phyloP scores from a whole-genome alignment of 2,888 invertebrate genomes.

The Thymelicus sylvestris region DNA sequence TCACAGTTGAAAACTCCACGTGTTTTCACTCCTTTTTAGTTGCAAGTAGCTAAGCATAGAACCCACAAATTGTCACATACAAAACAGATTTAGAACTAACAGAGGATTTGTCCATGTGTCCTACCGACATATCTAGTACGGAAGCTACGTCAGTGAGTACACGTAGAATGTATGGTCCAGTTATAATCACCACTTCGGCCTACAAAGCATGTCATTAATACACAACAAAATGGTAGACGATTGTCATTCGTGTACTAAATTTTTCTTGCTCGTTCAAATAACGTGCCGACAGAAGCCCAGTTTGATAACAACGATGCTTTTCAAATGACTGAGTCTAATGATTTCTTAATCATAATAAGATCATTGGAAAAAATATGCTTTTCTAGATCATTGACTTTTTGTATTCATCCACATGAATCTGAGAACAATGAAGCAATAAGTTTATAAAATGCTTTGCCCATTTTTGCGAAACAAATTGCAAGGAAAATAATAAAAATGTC shows the following conservation, averaged over 20 bases:
- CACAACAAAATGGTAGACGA: not conserved
- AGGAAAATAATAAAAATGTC: constrained; percentile 24
- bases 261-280: not conserved
- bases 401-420: constrained; percentile 4
- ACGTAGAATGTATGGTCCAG: constrained; percentile 26
- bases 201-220: constrained; percentile 21
- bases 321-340: too few relatives aligned
- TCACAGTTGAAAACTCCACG: too few relatives aligned
- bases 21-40: too few relatives aligned
- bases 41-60: too few relatives aligned
- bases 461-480: constrained; percentile 14
- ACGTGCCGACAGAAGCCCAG: too few relatives aligned
- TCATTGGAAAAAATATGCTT: not conserved
- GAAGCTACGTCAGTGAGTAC: not conserved
- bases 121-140: not conserved
- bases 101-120: too few relatives aligned
- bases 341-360: too few relatives aligned
- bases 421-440: constrained; percentile 12
- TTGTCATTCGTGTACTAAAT: constrained; percentile 17
- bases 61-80: too few relatives aligned
- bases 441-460: constrained; percentile 10
- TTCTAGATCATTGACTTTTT: constrained; percentile 11
- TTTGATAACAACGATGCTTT: too few relatives aligned
- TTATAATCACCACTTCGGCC: constrained; percentile 28
- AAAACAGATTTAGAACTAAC: too few relatives aligned